Percentiles rank a stretch among this genome's conserved stretches.
phyloP scores from a whole-genome alignment of 2,888 invertebrate genomes.

The Drosophila quasianomalipes region DNA sequence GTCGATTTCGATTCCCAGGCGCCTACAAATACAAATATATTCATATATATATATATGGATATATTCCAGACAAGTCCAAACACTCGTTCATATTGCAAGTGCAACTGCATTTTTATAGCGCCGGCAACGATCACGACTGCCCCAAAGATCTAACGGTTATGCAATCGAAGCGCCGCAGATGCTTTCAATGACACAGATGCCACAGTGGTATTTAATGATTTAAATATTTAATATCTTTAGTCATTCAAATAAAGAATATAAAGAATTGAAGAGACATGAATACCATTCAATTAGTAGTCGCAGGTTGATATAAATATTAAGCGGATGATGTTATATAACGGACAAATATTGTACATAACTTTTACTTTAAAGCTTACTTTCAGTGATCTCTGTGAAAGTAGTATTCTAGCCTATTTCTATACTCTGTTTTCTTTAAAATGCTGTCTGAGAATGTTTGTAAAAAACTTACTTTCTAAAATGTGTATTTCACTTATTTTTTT shows the following conservation, averaged over 20 bases:
- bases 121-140: conserved; percentile 27
- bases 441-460: too few relatives aligned
- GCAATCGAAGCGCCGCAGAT: conserved; percentile 43
- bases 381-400: not conserved
- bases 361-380: not conserved
- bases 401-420: too few relatives aligned
- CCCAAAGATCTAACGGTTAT: conserved; percentile 30
- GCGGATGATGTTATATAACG: not conserved
- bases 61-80: conserved; percentile 23
- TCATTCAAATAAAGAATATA: not conserved
- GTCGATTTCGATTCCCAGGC: conserved; percentile 52
- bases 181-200: conserved; percentile 22
- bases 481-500: not conserved
- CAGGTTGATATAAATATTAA: not conserved
- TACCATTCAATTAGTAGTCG: not conserved
- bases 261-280: not conserved
- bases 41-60: not conserved
- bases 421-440: not conserved
- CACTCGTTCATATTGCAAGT: conserved; percentile 63
- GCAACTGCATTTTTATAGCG: conserved; percentile 59
- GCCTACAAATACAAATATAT: not conserved
- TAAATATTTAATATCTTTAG: not conserved
- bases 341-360: not conserved
- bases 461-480: not conserved
- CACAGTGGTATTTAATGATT: conserved; percentile 36